These are phyloP conservation scores for Pitangus sulphuratus DNA, from an alignment of 2,797 vertebrate genomes.

Conservation along the genomic window DNA sequence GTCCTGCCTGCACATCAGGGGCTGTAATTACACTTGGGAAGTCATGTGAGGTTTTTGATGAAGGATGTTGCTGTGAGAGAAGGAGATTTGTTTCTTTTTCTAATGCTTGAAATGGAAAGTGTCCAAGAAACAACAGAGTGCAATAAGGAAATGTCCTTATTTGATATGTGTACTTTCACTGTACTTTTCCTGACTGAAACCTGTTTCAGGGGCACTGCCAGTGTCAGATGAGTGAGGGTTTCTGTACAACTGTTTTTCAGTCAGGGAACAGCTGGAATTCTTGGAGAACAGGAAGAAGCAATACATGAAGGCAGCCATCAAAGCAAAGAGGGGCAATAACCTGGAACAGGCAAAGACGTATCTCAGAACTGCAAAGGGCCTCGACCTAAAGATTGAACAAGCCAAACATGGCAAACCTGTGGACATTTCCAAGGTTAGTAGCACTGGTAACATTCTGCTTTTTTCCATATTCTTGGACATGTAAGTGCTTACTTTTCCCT, in stretches of 20 bases:
- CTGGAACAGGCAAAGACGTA: constrained; percentile 88
- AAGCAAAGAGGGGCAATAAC: constrained; percentile 91
- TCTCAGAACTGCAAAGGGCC: constrained; percentile 85
- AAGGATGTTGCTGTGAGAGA: not conserved
- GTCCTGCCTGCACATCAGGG: not conserved
- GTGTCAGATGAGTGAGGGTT: not conserved
- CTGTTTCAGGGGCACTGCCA: not conserved
- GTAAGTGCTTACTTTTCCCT: not conserved
- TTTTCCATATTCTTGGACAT: not conserved
- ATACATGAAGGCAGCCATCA: constrained; percentile 90
- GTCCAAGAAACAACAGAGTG: not conserved
- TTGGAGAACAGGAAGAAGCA: constrained; percentile 90
- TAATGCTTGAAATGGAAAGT: not conserved
- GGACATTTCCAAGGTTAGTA: constrained; percentile 87
- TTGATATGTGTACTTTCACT: not conserved
- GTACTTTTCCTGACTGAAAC: not conserved
- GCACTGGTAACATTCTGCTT: not conserved
- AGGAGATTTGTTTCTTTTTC: not conserved
- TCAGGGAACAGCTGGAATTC: constrained; percentile 85
- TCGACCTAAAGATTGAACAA: constrained; percentile 86
- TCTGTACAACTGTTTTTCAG: constrained; percentile 70
- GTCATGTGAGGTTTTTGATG: not conserved
- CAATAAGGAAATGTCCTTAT: not conserved
- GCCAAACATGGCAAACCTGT: constrained; percentile 82
- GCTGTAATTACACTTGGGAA: not conserved